Evolutionary conservation across 2,888 invertebrate species (phyloP).

Genomic region (Dioctria linearis): DNA sequence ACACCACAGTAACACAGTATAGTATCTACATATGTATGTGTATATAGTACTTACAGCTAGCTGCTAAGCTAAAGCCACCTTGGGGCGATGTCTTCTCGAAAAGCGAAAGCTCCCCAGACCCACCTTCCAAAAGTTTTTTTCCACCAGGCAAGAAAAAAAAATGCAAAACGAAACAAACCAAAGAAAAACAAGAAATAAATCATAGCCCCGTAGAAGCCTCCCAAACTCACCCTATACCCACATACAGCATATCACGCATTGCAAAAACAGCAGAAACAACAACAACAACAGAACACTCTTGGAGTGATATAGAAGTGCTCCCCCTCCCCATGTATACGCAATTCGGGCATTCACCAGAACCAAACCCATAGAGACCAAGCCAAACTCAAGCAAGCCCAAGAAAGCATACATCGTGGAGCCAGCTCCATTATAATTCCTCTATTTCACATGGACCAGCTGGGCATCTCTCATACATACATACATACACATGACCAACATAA

Average conservation of each 20-base stretch:
- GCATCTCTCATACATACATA: constrained; percentile 9
- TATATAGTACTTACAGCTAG: background rate
- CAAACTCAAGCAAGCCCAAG: background rate
- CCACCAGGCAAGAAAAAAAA: no score
- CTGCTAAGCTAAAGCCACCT: background rate
- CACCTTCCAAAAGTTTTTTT: no score
- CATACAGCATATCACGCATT: background rate
- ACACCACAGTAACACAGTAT: background rate
- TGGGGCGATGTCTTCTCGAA: background rate
- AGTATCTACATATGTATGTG: background rate
- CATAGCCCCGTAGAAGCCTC: no score
- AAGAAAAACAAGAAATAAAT: no score
- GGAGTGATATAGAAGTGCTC: constrained; percentile 17
- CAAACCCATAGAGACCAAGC: background rate
- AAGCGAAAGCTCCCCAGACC: no score
- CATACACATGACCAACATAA: background rate
- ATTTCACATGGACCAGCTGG: constrained; percentile 12
- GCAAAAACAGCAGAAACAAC: background rate
- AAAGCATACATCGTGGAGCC: background rate
- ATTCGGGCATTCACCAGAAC: background rate
- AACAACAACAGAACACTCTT: background rate
- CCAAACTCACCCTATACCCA: background rate
- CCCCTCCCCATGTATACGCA: constrained; percentile 1
- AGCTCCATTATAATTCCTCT: constrained; percentile 21
- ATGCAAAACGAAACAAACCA: no score